Base-by-base conservation (phyloP, 2,888 invertebrate species). In the Eupsilia transversa region DNA sequence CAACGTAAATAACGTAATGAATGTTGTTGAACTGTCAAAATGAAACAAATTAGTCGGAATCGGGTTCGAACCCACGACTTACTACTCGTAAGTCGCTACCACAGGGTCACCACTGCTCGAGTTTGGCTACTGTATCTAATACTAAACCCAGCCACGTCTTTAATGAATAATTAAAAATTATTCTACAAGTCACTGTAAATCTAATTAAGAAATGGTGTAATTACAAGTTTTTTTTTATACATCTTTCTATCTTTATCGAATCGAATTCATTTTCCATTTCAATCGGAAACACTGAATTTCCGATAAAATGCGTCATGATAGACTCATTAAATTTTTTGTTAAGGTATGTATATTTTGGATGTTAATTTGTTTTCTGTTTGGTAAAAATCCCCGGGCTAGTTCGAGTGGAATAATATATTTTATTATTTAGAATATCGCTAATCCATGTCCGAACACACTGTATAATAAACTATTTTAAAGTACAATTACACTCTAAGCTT, bases 321-420 rank as follows among this genome's bases (percentile, higher is more conserved):
- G 4, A 52, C 30, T 77, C 20, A 73, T 72, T 79, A 38, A 0
- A 10, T 59, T 73, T 72, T 77, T 77, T 77, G 7, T 79, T 23
- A n/a, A n/a, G n/a, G n/a, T n/a, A n/a, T n/a, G n/a, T 33, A 27
- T 14, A 12, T 46, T 41, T 49, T 54, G 4, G 3, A 33, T 30
- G 38, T 9, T 30, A 41, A 65, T 74, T 54, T 38, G 30, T 63
- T 17, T 17, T 20, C 7, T 27, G 27, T 46, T 78, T 49, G 56
- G 4, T 9, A 5, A 6, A 60, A 74, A 38, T 56, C n/a, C 20
- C 35, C 20, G 14, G 23, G 3, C 3, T 27, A 4, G 2, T 17
- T 27, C 1, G 27, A n/a, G n/a, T n/a, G n/a, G n/a, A n/a, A n/a
- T n/a, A n/a, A n/a, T n/a, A n/a, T n/a, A n/a, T n/a, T n/a, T n/a